phyloP scores from a whole-genome alignment of 2,888 invertebrate genomes.

The Melanotus villosus region DNA sequence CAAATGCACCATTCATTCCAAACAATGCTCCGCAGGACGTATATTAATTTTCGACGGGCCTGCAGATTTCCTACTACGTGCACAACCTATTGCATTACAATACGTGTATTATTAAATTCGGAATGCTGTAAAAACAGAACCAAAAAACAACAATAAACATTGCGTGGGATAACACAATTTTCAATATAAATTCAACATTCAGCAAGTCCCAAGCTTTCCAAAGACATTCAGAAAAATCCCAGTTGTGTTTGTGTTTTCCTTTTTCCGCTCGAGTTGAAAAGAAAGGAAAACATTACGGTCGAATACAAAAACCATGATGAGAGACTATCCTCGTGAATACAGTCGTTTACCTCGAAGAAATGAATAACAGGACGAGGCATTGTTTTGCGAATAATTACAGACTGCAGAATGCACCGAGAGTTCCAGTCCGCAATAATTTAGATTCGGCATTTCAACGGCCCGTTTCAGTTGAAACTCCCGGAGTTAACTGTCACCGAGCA shows the following conservation, averaged over 20 bases:
- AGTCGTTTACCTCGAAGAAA: slow-evolving; percentile 23
- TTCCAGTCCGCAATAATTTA: not conserved
- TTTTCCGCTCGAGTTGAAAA: slow-evolving; percentile 25
- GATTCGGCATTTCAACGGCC: slow-evolving; percentile 8
- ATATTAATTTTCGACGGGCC: slow-evolving; percentile 54
- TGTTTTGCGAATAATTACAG: slow-evolving; percentile 36
- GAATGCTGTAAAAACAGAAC: not conserved
- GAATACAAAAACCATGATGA: slow-evolving; percentile 1
- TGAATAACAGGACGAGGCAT: slow-evolving; percentile 18
- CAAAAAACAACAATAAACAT: not conserved
- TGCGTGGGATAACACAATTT: not conserved
- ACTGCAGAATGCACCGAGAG: slow-evolving; percentile 17
- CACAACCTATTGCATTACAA: not conserved
- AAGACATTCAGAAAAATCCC: slow-evolving; percentile 1
- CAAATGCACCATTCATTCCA: slow-evolving; percentile 57
- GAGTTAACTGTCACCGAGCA: slow-evolving; percentile 32
- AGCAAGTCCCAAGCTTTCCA: not conserved
- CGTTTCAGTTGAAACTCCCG: not conserved
- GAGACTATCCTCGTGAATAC: not conserved
- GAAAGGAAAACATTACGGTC: slow-evolving; percentile 20
- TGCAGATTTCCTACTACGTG: slow-evolving; percentile 25
- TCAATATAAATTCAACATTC: not conserved
- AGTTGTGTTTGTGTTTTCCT: slow-evolving; percentile 23
- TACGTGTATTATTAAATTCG: not conserved
- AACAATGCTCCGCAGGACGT: slow-evolving; percentile 56